phyloP scores from a whole-genome alignment of 2,113 vertebrate genomes.

The Bothrops jararaca region DNA sequence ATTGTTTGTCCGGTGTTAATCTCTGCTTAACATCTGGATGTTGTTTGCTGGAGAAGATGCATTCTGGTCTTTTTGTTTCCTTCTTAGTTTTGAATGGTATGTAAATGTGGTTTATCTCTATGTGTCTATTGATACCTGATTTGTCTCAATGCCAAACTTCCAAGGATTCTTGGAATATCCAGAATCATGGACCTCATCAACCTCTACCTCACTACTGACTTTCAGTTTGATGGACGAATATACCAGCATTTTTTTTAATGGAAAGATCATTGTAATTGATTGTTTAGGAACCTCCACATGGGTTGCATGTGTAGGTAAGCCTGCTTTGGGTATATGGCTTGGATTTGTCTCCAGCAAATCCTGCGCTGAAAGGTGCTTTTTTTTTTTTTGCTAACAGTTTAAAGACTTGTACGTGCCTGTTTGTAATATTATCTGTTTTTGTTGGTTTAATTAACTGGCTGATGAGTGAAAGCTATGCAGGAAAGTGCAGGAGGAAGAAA shows the following conservation, averaged over 20 bases:
- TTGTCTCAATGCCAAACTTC: neutral
- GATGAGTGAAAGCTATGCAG: neutral
- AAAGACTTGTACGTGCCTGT: neutral
- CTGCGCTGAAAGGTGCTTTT: conserved; percentile 1
- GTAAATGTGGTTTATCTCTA: neutral
- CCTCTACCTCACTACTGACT: neutral
- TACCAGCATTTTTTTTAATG: neutral
- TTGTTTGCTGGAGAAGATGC: neutral
- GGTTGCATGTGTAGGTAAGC: neutral
- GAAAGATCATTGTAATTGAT: neutral
- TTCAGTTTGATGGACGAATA: neutral
- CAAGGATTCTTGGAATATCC: neutral
- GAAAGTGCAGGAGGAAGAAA: neutral
- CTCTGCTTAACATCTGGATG: neutral
- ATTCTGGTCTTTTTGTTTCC: neutral
- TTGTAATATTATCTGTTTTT: neutral
- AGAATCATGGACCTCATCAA: neutral
- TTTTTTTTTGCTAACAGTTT: neutral
- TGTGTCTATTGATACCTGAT: neutral
- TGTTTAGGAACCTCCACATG: neutral
- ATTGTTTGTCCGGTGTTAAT: neutral
- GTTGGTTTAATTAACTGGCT: neutral
- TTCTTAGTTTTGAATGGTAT: neutral
- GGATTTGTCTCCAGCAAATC: neutral
- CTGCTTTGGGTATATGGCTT: neutral